phyloP scores from a whole-genome alignment of 1,140 invertebrate species.

The Lordiphosa clarofinis region DNA sequence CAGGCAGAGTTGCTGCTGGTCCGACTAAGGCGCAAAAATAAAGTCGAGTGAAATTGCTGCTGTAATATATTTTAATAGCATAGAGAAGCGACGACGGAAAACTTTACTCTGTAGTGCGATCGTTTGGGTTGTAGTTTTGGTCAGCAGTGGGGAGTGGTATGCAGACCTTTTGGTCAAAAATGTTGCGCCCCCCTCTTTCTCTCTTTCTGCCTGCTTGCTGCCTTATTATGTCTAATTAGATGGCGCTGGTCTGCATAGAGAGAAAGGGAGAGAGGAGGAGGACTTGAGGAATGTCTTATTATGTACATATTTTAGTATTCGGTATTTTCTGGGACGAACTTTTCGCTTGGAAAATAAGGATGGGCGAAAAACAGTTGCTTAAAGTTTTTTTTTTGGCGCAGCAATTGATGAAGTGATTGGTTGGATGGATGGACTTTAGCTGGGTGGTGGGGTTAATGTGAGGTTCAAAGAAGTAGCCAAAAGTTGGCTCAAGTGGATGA shows the following conservation, averaged over 20 bases:
- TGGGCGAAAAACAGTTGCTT: background rate
- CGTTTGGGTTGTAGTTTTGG: conserved; percentile 39
- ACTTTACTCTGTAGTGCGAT: conserved; percentile 36
- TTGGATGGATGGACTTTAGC: conserved; percentile 6
- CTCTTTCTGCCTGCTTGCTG: conserved; percentile 31
- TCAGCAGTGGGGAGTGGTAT: conserved; percentile 28
- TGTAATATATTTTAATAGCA: conserved; percentile 75
- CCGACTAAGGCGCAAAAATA: conserved; percentile 64
- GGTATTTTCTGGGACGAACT: conserved; percentile 1
- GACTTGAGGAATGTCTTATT: conserved; percentile 3
- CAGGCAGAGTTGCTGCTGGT: conserved; percentile 13
- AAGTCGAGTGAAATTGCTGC: conserved; percentile 70
- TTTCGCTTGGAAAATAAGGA: background rate
- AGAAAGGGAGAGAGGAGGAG: background rate
- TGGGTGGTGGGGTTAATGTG: conserved; percentile 24
- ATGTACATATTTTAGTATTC: conserved; percentile 5
- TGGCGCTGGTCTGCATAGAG: conserved; percentile 37
- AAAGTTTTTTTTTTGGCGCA: conserved; percentile 8
- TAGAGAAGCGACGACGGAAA: conserved; percentile 46
- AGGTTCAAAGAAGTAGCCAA: conserved; percentile 8
- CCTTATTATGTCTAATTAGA: conserved; percentile 76
- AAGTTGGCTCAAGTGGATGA: conserved; percentile 4
- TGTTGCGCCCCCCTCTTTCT: conserved; percentile 27
- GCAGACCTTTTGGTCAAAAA: conserved; percentile 52
- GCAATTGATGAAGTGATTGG: conserved; percentile 40